Conservation (phyloP, 2,888 invertebrate species). For the Penaeus monodon region DNA sequence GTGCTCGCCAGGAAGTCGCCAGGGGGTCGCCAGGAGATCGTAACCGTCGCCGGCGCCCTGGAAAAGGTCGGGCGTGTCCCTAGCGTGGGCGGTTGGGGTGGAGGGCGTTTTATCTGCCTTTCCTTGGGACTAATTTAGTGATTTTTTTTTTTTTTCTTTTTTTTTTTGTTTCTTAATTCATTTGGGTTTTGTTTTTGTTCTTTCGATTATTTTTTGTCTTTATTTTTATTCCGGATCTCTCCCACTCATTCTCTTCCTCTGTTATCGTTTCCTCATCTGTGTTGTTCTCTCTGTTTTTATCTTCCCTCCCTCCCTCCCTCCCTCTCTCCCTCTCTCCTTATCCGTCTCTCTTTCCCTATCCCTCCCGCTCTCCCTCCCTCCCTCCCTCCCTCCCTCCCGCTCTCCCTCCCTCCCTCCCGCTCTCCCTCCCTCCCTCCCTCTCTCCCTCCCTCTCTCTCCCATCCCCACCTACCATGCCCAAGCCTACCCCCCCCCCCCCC, state of each 20-base stretch:
- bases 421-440: too few relatives aligned
- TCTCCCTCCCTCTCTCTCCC: too few relatives aligned
- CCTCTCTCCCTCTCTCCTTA: conserved; percentile 18
- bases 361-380: conserved; percentile 25
- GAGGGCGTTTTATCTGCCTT: too few relatives aligned
- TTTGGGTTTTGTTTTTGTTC: not conserved
- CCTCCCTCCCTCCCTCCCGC: not conserved
- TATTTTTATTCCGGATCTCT: not conserved
- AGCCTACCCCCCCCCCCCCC: too few relatives aligned
- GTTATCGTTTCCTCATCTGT: not conserved
- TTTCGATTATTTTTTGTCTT: not conserved
- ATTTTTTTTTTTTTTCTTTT: not conserved
- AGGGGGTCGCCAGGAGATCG: too few relatives aligned
- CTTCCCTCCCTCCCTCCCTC: not conserved
- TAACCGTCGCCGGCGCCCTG: too few relatives aligned
- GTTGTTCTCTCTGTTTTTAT: not conserved
- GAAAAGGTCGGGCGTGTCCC: too few relatives aligned
- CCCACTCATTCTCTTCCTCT: not conserved
- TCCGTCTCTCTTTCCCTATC: conserved; percentile 23
- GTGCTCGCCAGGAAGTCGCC: too few relatives aligned
- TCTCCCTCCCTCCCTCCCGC: not conserved
- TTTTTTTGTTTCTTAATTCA: not conserved
- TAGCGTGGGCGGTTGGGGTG: too few relatives aligned
- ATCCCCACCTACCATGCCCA: too few relatives aligned
- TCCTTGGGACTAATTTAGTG: too few relatives aligned